Conservation (phyloP, 2,113 vertebrate genomes). For the Pterocles burchelli region DNA sequence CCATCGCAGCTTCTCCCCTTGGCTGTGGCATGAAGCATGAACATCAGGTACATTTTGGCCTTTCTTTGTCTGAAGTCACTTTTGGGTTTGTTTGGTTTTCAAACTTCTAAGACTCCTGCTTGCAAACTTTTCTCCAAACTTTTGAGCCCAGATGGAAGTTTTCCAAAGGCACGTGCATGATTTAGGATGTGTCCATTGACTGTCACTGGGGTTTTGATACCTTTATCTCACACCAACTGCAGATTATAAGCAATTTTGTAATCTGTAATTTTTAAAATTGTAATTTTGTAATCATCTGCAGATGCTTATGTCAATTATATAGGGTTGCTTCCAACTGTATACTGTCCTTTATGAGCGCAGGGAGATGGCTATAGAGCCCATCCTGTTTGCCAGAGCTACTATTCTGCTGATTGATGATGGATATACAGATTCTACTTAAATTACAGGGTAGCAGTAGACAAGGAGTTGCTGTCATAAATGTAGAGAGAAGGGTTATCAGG, state of each 20-base stretch:
- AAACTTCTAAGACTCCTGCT: not conserved
- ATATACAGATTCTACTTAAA: not conserved
- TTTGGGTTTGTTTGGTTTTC: not conserved
- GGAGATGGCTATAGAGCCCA: not conserved
- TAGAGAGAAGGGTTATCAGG: not conserved
- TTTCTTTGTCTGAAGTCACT: not conserved
- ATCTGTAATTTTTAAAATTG: no score
- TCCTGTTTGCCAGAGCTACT: not conserved
- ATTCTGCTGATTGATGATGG: not conserved
- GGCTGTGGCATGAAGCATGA: fast-evolving
- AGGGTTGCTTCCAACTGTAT: not conserved
- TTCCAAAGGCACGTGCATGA: not conserved
- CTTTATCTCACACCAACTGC: not conserved
- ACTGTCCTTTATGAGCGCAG: not conserved
- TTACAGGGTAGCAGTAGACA: not conserved
- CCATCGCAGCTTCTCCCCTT: not conserved
- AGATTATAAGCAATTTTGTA: not conserved
- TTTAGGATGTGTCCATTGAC: no score
- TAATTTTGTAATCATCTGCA: not conserved
- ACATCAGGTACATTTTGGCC: fast-evolving
- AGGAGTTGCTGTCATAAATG: not conserved
- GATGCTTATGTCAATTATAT: not conserved
- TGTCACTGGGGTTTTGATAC: not conserved
- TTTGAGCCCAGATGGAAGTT: not conserved
- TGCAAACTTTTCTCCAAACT: not conserved